Base-by-base conservation (phyloP, 2,113 vertebrate genomes). In the Glaucomys volans region DNA sequence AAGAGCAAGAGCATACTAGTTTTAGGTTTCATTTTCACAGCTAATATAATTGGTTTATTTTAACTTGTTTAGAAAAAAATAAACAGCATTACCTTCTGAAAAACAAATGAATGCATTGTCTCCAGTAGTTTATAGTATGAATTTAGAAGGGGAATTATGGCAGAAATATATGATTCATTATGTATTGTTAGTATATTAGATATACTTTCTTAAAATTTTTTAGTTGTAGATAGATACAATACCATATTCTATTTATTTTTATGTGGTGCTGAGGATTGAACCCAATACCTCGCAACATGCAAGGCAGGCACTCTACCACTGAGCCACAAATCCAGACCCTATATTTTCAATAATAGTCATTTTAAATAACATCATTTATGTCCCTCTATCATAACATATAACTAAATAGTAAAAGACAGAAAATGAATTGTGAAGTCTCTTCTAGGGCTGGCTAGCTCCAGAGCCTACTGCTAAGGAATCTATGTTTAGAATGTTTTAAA, bases 1-100 rank as follows among this genome's bases (percentile, higher is more conserved):
- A 54, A 85, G 37, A 62, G 62, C 4, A 18, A 95, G 16, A 83
- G 50, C 74, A 57, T 42, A 1, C 52, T 87, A 81, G 28, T 66
- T 88, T 79, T 86, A 94, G 74, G n/a, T 82, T 95, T 95, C 32
- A 64, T 50, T 96, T 96, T 95, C 92, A 62, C 54, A 76, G 37
- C 37, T 74, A 74, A 20, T 77, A 54, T 50, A 94, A 40, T 74
- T 97, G 32, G 54, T 88, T 87, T 66, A 44, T 91, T 76, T 84
- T 80, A 85, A 72, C 12, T 94, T 91, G 52, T 66, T 86, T 42
- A 30, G 42, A 90, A 95, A 91, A 93, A 92, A 57, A 28, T 75
- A 95, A 94, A 72, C 54, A 90, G 44, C 54, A 72, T 69, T 94
- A 89, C 1, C 22, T 95, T 91, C 47, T 90, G 37, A 92, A 94